Percentiles rank a stretch among this genome's conserved stretches.
Conservation (phyloP, 2,113 vertebrate genomes). For the Campylomormyrus numenius region DNA sequence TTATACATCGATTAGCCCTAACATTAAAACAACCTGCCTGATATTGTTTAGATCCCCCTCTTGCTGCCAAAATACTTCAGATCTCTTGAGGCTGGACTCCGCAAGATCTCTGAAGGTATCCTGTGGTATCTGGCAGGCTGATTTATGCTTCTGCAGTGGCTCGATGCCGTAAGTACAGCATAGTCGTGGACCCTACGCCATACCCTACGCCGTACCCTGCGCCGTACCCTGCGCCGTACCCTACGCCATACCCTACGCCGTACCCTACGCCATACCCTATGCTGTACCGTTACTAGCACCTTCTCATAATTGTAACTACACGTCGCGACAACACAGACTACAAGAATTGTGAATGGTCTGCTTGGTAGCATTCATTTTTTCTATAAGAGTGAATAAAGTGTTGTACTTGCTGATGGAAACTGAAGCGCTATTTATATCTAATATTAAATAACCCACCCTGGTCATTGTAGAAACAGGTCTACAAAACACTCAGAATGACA, state of each 20-base stretch:
- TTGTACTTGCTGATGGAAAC: too few relatives aligned
- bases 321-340: not conserved
- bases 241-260: rapidly evolving
- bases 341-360: not conserved
- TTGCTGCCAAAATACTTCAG: not conserved
- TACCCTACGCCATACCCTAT: too few relatives aligned
- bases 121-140: not conserved
- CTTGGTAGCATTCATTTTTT: too few relatives aligned
- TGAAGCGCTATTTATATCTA: too few relatives aligned
- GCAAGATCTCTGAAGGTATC: not conserved
- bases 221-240: too few relatives aligned
- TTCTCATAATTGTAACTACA: not conserved
- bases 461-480: too few relatives aligned
- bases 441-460: too few relatives aligned
- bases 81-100: not conserved
- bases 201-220: too few relatives aligned
- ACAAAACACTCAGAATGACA: not conserved
- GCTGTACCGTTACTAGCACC: not conserved
- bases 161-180: not conserved
- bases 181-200: not conserved
- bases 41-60: not conserved
- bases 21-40: not conserved
- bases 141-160: not conserved
- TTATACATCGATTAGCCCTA: not conserved
- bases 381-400: too few relatives aligned